Conservation (phyloP, 1,140 invertebrate genomes). For the Caerostris extrusa region DNA sequence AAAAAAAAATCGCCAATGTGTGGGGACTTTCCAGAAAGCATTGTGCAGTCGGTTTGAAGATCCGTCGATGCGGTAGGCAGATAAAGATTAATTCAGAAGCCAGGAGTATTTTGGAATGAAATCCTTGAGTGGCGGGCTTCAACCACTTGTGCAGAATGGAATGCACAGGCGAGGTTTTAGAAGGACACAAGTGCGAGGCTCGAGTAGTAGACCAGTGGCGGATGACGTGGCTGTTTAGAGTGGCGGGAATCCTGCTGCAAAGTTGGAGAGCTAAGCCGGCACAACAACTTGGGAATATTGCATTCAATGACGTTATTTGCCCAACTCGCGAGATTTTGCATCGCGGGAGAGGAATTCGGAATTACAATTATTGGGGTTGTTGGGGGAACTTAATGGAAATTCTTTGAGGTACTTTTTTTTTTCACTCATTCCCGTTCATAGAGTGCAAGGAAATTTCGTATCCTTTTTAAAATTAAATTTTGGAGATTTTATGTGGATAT, state of each 20-base stretch:
- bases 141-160: slow-evolving; percentile 39
- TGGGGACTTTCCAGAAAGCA: not conserved
- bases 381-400: not conserved
- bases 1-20: not conserved
- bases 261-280: not conserved
- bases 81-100: slow-evolving; percentile 41
- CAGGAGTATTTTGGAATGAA: slow-evolving; percentile 31
- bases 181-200: not conserved
- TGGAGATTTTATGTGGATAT: too few relatives aligned
- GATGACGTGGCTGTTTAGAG: slow-evolving; percentile 6
- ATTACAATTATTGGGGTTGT: not conserved
- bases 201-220: not conserved
- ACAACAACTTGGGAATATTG: not conserved
- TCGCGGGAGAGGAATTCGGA: not conserved
- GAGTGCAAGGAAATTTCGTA: too few relatives aligned
- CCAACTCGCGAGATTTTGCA: not conserved
- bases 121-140: slow-evolving; percentile 20
- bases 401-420: not conserved
- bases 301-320: not conserved
- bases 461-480: too few relatives aligned
- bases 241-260: not conserved
- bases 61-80: slow-evolving; percentile 8
- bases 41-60: not conserved
- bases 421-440: too few relatives aligned
- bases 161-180: slow-evolving; percentile 44